Percentiles rank a stretch among this genome's conserved stretches.
Evolutionary conservation across 2,888 invertebrate species (phyloP).

Genomic region (Hypena proboscidalis): DNA sequence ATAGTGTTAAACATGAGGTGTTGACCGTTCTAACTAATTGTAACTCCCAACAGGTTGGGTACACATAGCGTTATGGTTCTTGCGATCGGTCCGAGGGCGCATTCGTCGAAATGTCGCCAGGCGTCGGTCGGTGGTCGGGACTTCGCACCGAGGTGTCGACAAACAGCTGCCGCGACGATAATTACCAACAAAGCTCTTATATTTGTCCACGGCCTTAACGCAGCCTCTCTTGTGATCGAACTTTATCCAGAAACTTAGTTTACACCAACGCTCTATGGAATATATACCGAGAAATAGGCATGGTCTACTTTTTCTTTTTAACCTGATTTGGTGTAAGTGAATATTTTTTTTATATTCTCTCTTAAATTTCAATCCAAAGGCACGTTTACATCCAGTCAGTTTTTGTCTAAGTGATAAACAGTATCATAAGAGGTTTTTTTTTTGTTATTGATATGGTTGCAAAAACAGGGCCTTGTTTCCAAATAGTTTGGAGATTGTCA

Average conservation of each 20-base stretch:
- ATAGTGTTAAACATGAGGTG: constrained; percentile 58
- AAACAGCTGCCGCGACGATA: constrained; percentile 80
- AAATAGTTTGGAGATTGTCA: no score
- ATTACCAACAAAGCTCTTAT: constrained; percentile 78
- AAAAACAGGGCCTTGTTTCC: no score
- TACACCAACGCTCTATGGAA: constrained; percentile 47
- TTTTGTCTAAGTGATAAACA: no score
- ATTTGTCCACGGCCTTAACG: constrained; percentile 71
- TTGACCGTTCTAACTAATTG: constrained; percentile 58
- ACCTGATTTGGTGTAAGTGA: no score
- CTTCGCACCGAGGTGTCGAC: constrained; percentile 79
- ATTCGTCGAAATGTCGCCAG: constrained; percentile 77
- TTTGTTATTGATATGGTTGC: no score
- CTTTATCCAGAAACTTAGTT: constrained; percentile 54
- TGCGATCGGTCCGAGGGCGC: constrained; percentile 52
- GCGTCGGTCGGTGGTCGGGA: constrained; percentile 80
- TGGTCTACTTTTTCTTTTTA: constrained; percentile 25
- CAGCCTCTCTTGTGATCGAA: constrained; percentile 51
- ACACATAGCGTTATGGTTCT: constrained; percentile 49
- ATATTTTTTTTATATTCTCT: no score
- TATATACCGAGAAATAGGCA: constrained; percentile 41
- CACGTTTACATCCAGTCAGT: no score
- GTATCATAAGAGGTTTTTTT: no score
- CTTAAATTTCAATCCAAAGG: no score
- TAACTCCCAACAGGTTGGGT: constrained; percentile 52